Conservation (phyloP, 2,113 vertebrate species). For the Terrapene triunguis region DNA sequence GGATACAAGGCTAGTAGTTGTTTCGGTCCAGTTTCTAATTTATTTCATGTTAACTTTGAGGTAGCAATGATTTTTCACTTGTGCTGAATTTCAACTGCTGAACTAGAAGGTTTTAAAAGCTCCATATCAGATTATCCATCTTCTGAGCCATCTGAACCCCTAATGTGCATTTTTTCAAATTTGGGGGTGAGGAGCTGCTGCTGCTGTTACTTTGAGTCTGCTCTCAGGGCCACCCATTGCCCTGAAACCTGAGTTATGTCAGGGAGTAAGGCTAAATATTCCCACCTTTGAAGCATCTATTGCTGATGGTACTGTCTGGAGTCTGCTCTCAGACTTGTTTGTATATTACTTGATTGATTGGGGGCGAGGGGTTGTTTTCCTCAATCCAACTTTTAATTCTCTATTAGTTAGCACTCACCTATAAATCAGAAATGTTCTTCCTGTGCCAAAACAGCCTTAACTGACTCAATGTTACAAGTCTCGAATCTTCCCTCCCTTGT, state of each 20-base stretch:
- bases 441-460: not conserved
- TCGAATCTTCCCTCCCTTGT: not conserved
- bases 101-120: not conserved
- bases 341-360: not conserved
- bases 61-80: not conserved
- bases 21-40: not conserved
- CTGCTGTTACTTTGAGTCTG: not conserved
- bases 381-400: not conserved
- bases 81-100: not conserved
- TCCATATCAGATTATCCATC: not conserved
- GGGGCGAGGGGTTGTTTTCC: not conserved
- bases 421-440: not conserved
- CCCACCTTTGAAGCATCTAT: not conserved
- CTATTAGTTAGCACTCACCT: not conserved
- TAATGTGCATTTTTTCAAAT: not conserved
- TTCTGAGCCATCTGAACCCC: not conserved
- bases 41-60: not conserved
- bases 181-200: not conserved
- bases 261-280: not conserved
- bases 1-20: not conserved
- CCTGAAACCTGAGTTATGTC: not conserved
- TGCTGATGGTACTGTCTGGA: not conserved
- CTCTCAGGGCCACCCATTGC: not conserved
- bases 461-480: not conserved
- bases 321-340: not conserved